Percentiles rank a stretch among this genome's conserved stretches.
phyloP scores from a whole-genome alignment of 2,888 invertebrate genomes.

The Deilephila porcellus region DNA sequence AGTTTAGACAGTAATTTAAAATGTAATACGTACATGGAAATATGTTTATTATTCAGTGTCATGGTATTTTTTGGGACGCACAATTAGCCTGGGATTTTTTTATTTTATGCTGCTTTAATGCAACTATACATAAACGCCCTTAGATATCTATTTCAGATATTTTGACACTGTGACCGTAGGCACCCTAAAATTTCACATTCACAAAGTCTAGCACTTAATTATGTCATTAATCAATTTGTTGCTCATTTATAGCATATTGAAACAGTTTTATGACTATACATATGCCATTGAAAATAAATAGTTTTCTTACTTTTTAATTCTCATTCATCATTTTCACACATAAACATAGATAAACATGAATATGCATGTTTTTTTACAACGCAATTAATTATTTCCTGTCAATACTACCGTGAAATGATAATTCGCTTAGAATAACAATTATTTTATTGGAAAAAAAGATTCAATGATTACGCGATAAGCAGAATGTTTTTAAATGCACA shows the following conservation, averaged over 20 bases:
- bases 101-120: neutral
- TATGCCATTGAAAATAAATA: neutral
- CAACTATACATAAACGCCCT: neutral
- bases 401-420: slow-evolving; percentile 28
- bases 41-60: too few relatives aligned
- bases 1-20: neutral
- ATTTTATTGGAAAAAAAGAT: slow-evolving; percentile 17
- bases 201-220: too few relatives aligned
- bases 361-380: neutral
- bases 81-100: neutral
- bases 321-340: neutral
- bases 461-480: slow-evolving; percentile 18
- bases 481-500: neutral
- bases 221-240: too few relatives aligned
- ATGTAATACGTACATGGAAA: neutral
- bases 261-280: too few relatives aligned
- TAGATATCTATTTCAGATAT: neutral
- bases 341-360: neutral
- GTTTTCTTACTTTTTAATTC: neutral
- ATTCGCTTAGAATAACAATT: slow-evolving; percentile 5
- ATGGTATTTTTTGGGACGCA: neutral
- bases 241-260: too few relatives aligned
- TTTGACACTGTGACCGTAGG: neutral
- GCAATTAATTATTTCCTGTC: slow-evolving; percentile 14
- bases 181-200: too few relatives aligned